Base-by-base conservation (phyloP, 2,888 invertebrate genomes). In the Adelphocoris suturalis region DNA sequence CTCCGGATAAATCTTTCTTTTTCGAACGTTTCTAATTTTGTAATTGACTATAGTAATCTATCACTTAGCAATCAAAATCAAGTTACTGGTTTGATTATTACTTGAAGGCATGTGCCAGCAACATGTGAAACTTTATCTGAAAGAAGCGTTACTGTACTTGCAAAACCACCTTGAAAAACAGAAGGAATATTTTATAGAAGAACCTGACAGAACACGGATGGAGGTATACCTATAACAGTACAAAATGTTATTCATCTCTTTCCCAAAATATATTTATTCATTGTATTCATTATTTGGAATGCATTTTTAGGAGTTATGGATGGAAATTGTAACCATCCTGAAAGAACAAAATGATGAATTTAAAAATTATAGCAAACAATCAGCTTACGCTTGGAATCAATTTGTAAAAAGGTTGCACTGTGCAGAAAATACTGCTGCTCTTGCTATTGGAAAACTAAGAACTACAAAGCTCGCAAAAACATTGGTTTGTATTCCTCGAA, bases 371-470 rank as follows among this genome's bases (percentile, higher is more conserved):
- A 55, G 27, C 78, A 78, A 52, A 27, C 52, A 88, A n/a, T 27
- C 88, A 27, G 78, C 88, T 14, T 27, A 14, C n/a, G 76, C 88
- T 76, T 88, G 88, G 88, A 88, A 88, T 78, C 76, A 88, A 61
- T 88, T 78, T 28, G 28, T 80, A 16, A 52, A 55, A 48, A 47
- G 88, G 55, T 14, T 88, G 37, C 80, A 88, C 55, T 78, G 88
- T 28, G 55, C 78, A 5, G 88, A 88, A 88, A 37, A 27, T 16
- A 78, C 88, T 52, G 78, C 88, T 23, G n/a, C n/a, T 1, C 13
- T 48, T 19, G 55, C 80, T n/a, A 55, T 78, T 0, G 27, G 19
- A 23, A 76, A 75, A 47, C 16, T 47, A 11, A 86, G 75, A 47
- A 23, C 75, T 11, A 0, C 46, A 37, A 86, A 23, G 16, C 48